A percentile compares a stretch with the other conserved stretches of the same genome.
These are phyloP conservation scores for Itoplectis maculator DNA, from an alignment of 2,888 invertebrate species.

Conservation along the genomic window DNA sequence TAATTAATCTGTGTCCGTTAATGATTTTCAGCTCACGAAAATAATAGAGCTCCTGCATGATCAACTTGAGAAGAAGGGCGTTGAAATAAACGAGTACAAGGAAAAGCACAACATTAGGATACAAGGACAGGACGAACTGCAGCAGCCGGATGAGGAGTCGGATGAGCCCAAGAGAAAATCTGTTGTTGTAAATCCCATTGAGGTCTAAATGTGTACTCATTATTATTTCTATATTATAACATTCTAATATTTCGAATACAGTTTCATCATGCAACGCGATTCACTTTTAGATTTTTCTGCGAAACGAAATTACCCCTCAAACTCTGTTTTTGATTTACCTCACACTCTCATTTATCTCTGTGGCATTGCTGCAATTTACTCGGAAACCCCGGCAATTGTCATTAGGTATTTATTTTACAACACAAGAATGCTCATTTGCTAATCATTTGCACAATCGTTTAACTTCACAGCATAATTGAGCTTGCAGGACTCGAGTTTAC, in stretches of 20 bases:
- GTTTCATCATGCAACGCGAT: slow-evolving; percentile 11
- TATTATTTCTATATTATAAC: slow-evolving; percentile 63
- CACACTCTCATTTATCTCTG: not conserved
- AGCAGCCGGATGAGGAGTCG: slow-evolving; percentile 77
- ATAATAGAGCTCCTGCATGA: slow-evolving; percentile 92
- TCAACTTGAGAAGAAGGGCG: slow-evolving; percentile 93
- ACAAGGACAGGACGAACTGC: slow-evolving; percentile 88
- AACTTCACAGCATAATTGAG: slow-evolving; percentile 47
- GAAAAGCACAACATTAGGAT: slow-evolving; percentile 95
- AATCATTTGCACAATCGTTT: slow-evolving; percentile 27
- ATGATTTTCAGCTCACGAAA: slow-evolving; percentile 87
- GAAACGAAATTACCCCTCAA: not conserved
- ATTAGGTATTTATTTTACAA: slow-evolving; percentile 23
- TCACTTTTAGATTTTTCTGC: not conserved
- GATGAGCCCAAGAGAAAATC: slow-evolving; percentile 80
- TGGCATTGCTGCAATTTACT: not conserved
- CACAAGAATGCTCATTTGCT: slow-evolving; percentile 29
- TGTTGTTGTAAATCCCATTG: slow-evolving; percentile 79
- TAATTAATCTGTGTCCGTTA: not conserved
- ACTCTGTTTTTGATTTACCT: not conserved
- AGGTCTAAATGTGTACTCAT: slow-evolving; percentile 71
- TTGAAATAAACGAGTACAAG: slow-evolving; percentile 96
- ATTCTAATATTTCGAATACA: slow-evolving; percentile 46
- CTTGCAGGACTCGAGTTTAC: slow-evolving; percentile 29
- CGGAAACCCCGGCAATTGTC: slow-evolving; percentile 1